These are phyloP conservation scores for Drosophila dives DNA, from an alignment of 2,888 invertebrate genomes.

Conservation along the genomic window DNA sequence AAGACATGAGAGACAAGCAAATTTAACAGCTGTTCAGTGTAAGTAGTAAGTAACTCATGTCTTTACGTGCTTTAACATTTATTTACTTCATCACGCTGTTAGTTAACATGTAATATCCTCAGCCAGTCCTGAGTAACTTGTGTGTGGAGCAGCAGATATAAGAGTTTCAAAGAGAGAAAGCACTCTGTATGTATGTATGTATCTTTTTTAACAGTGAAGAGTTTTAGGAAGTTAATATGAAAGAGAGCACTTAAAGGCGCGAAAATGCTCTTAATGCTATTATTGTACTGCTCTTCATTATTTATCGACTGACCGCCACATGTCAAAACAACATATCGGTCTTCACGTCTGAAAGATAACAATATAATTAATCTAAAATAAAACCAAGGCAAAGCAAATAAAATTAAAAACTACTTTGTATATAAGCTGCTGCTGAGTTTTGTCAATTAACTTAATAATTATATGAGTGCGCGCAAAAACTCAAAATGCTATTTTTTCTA, in stretches of 20 bases:
- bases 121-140: neutral
- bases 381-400: neutral
- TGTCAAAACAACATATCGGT: constrained; percentile 7
- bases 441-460: constrained; percentile 1
- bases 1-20: neutral
- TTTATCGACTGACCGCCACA: constrained; percentile 43
- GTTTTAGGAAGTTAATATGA: neutral
- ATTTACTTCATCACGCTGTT: constrained; percentile 23
- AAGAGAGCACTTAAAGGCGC: neutral
- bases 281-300: neutral
- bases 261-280: constrained; percentile 1
- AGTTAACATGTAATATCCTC: constrained; percentile 10
- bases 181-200: neutral
- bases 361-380: neutral
- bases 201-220: neutral
- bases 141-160: neutral
- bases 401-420: neutral
- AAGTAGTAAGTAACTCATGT: neutral
- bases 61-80: constrained; percentile 9
- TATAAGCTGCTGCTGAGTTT: neutral
- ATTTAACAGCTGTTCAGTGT: neutral
- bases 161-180: neutral
- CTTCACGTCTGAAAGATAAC: neutral
- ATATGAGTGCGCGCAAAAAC: neutral
- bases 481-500: neutral